Percentiles rank a stretch among this genome's conserved stretches.
Evolutionary conservation across 2,888 invertebrate species (phyloP).

Genomic region (Patella caerulea): DNA sequence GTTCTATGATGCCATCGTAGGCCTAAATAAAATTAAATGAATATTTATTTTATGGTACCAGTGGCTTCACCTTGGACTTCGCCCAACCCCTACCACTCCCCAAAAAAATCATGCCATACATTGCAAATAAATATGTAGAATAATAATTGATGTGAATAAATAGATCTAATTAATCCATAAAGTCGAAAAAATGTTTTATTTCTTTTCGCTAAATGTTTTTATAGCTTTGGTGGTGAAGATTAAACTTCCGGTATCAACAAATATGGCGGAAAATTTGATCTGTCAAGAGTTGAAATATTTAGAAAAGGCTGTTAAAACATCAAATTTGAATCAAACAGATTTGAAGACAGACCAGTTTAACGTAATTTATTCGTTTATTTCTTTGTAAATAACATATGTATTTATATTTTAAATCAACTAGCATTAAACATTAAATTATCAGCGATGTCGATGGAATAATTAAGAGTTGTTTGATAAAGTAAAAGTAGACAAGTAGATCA

Average conservation of each 20-base stretch:
- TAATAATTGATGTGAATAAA: too few relatives aligned
- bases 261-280: conserved; percentile 36
- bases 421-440: conserved; percentile 15
- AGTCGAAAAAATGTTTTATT: too few relatives aligned
- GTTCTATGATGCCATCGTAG: too few relatives aligned
- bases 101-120: too few relatives aligned
- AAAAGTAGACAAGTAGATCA: too few relatives aligned
- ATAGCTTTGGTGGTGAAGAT: background rate
- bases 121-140: too few relatives aligned
- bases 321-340: conserved; percentile 16
- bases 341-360: background rate
- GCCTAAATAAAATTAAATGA: too few relatives aligned
- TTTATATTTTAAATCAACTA: background rate
- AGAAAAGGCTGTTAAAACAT: conserved; percentile 25
- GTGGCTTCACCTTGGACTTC: too few relatives aligned
- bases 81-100: too few relatives aligned
- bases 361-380: conserved; percentile 25
- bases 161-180: too few relatives aligned
- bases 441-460: conserved; percentile 28
- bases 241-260: background rate
- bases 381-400: conserved; percentile 24
- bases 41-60: too few relatives aligned
- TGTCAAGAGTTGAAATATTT: conserved; percentile 23
- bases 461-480: conserved; percentile 20
- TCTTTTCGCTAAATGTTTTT: too few relatives aligned